These are phyloP conservation scores for Lydus trimaculatus DNA, from an alignment of 2,888 invertebrate genomes.

Conservation along the genomic window DNA sequence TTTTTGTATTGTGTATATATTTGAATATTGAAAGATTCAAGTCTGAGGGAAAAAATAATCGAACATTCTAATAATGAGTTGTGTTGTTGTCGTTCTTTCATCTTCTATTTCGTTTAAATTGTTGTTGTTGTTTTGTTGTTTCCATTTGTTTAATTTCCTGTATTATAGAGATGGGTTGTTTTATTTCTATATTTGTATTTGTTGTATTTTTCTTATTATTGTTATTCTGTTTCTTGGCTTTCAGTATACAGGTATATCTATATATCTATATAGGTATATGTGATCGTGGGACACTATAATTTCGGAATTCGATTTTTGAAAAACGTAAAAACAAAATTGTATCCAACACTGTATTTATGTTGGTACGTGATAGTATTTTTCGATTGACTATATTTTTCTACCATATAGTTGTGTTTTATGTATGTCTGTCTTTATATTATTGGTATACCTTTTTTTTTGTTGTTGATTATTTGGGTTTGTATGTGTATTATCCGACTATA, in stretches of 20 bases:
- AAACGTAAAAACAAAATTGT: background rate
- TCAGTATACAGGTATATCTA: too few relatives aligned
- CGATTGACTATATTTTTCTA: background rate
- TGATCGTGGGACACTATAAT: constrained; percentile 54
- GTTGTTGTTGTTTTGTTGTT: background rate
- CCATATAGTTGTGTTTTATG: background rate
- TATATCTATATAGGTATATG: background rate
- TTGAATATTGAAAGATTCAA: background rate
- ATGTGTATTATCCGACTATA: too few relatives aligned
- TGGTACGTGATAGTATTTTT: constrained; percentile 53
- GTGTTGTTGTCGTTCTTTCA: constrained; percentile 39
- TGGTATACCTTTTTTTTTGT: too few relatives aligned
- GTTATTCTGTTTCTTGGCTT: constrained; percentile 16
- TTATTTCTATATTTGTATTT: too few relatives aligned
- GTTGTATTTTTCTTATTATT: constrained; percentile 15
- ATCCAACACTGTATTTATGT: constrained; percentile 52
- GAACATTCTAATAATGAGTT: constrained; percentile 48
- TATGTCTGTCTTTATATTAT: background rate
- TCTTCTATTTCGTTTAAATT: background rate
- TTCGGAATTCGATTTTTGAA: constrained; percentile 55
- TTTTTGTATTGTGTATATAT: too few relatives aligned
- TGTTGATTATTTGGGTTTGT: too few relatives aligned
- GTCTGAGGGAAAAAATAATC: constrained; percentile 48
- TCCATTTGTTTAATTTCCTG: background rate
- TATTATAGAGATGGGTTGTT: too few relatives aligned